Evolutionary conservation across 2,797 vertebrate species (phyloP).

Genomic region (Enteromius paludinosus): DNA sequence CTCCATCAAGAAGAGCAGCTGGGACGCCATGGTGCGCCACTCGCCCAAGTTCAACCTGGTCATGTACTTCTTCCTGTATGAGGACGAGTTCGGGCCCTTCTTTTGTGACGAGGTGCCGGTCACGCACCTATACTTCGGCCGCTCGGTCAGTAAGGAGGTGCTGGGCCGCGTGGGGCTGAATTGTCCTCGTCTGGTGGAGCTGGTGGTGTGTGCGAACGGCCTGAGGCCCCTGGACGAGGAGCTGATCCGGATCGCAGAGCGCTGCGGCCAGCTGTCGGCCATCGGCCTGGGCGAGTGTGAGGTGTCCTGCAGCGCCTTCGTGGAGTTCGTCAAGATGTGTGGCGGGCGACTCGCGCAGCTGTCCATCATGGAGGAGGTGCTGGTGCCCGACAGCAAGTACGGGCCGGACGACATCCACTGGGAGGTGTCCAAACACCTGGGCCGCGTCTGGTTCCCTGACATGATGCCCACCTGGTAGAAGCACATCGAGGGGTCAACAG

Average conservation of each 20-base stretch:
- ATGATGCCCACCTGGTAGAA: slow-evolving; percentile 89
- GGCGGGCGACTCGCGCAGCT: slow-evolving; percentile 85
- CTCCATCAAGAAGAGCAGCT: slow-evolving; percentile 86
- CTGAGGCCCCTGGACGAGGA: slow-evolving; percentile 85
- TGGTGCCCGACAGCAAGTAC: slow-evolving; percentile 87
- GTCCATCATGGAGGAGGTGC: slow-evolving; percentile 88
- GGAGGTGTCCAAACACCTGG: slow-evolving; percentile 88
- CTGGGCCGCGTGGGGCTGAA: slow-evolving; percentile 86
- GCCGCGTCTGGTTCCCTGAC: slow-evolving; percentile 88
- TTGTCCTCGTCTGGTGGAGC: slow-evolving; percentile 84
- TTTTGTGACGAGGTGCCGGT: slow-evolving; percentile 86
- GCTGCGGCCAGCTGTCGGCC: slow-evolving; percentile 84
- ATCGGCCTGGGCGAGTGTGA: slow-evolving; percentile 87
- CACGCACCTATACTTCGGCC: slow-evolving; percentile 88
- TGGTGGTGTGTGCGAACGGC: slow-evolving; percentile 88
- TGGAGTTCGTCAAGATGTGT: slow-evolving; percentile 89
- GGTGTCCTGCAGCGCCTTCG: slow-evolving; percentile 88
- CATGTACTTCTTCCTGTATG: slow-evolving; percentile 89
- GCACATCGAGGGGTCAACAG: neutral
- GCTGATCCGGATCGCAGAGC: slow-evolving; percentile 85
- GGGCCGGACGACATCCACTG: slow-evolving; percentile 87
- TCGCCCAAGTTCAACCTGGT: slow-evolving; percentile 89
- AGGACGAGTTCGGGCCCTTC: slow-evolving; percentile 87
- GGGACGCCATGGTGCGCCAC: slow-evolving; percentile 88
- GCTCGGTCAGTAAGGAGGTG: slow-evolving; percentile 87